Evolutionary conservation across 1,140 invertebrate genomes (phyloP).

Genomic region (Formica exsecta): DNA sequence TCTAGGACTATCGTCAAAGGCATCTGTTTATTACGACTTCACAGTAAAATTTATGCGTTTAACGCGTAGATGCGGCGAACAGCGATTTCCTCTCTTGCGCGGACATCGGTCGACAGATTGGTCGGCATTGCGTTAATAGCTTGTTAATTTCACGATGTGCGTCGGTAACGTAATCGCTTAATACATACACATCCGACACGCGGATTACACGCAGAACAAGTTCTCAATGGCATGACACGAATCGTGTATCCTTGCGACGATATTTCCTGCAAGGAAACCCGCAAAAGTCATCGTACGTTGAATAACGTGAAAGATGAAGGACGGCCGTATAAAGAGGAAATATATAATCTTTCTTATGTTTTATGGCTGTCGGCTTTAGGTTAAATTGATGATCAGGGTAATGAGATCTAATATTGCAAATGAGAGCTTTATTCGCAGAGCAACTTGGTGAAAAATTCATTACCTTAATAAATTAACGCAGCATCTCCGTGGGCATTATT

Average conservation of each 20-base stretch:
- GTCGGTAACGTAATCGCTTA: conserved; percentile 33
- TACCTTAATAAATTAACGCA: background rate
- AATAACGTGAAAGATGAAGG: conserved; percentile 5
- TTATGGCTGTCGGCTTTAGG: background rate
- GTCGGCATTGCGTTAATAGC: conserved; percentile 27
- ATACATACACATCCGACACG: conserved; percentile 21
- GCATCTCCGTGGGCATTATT: background rate
- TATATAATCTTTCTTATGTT: background rate
- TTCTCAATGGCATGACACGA: conserved; percentile 45
- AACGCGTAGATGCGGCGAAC: conserved; percentile 27
- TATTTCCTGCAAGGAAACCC: conserved; percentile 23
- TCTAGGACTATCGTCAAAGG: background rate
- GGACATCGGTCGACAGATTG: background rate
- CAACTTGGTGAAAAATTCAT: background rate
- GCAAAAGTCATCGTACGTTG: conserved; percentile 17
- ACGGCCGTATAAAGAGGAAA: conserved; percentile 1
- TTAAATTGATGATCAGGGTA: background rate
- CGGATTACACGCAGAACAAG: conserved; percentile 42
- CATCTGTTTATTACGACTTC: background rate
- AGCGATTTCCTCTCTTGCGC: conserved; percentile 17
- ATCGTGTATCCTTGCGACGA: conserved; percentile 26
- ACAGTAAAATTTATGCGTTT: conserved; percentile 22
- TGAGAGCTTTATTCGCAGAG: background rate
- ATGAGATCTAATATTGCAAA: conserved; percentile 12
- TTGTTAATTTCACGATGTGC: conserved; percentile 55